Evolutionary conservation across 37 sponge, comb jelly and placozoan species (phyloP), one percentile per base, ranked within the genome.

Genomic region (Ianthella basta): DNA sequence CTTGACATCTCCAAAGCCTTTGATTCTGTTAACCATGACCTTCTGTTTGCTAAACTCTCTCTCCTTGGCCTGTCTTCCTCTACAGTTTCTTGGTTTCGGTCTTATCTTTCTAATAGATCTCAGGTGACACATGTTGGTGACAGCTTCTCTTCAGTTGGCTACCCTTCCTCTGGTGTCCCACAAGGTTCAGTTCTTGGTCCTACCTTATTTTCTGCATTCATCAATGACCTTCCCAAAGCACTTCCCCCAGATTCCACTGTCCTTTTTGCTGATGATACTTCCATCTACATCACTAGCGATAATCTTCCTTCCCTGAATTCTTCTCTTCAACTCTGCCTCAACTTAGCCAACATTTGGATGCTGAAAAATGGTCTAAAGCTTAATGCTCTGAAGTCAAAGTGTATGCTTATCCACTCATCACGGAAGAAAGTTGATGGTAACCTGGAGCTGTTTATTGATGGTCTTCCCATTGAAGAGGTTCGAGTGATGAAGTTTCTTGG

Each of bases 1-100:
- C n/a, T n/a, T 70, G 72, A 70, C 36, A 70, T 70, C 12, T 70
- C 72, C 37, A 70, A 70, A 34, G 72, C 37, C 37, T 70, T 70
- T 33, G 72, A 70, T 33, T 18, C 72, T 20, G 72, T 70, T 18
- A 33, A 15, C 37, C 72, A 70, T 34, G 36, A 70, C 5, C 37
- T 70, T 70, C 72, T 70, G 4, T 33, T 70, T 2, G 3, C 72
- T 33, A 70, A 70, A 15, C 72, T 70, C 37, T 70, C 72, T 33
- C 72, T 18, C 3, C 72, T 70, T 70, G 72, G 72, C 37, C 72
- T 70, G 3, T 70, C 72, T 33, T 10, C 72, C 37, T 70, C 72
- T 34, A 70, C 72, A 18, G 36, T 33, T 34, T 70, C 72, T 35
- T 70, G 72, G 72, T 70, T 70, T 15, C 37, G 12, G 37, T 70